Conservation (phyloP, 2,113 vertebrate species). For the Empidonax alnorum region DNA sequence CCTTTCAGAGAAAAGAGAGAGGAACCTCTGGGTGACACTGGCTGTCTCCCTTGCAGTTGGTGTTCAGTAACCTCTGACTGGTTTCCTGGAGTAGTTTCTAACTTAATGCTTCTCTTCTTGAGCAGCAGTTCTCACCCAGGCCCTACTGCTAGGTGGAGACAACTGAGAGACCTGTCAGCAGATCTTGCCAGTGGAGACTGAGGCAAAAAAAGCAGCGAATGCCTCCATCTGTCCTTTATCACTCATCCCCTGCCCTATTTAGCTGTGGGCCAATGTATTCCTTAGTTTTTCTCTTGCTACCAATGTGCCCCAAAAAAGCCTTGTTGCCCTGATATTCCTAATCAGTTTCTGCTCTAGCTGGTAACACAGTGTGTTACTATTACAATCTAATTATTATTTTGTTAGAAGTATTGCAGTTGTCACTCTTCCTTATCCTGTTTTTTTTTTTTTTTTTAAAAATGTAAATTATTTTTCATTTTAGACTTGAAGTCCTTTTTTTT, state of each 20-base stretch:
- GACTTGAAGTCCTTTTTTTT: background rate
- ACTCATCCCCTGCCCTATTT: background rate
- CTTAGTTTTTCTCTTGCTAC: background rate
- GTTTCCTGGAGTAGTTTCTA: background rate
- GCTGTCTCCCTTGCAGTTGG: fast-evolving
- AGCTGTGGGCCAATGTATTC: background rate
- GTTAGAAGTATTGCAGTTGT: background rate
- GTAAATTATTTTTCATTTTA: background rate
- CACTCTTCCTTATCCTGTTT: background rate
- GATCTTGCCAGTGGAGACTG: background rate
- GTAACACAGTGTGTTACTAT: background rate
- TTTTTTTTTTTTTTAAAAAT: background rate
- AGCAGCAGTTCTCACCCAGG: background rate
- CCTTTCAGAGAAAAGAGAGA: background rate
- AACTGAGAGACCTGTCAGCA: background rate
- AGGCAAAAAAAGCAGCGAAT: background rate
- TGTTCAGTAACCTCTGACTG: background rate
- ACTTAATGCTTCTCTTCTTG: background rate
- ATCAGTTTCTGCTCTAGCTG: background rate
- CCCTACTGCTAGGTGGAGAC: background rate
- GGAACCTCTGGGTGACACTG: fast-evolving
- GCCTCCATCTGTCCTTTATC: background rate
- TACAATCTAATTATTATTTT: background rate
- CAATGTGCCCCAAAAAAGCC: fast-evolving
- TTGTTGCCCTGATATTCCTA: background rate